A percentile compares a stretch with the other conserved stretches of the same genome.
Evolutionary conservation across 2,888 invertebrate genomes (phyloP).

Genomic region (Diarsia rubi): DNA sequence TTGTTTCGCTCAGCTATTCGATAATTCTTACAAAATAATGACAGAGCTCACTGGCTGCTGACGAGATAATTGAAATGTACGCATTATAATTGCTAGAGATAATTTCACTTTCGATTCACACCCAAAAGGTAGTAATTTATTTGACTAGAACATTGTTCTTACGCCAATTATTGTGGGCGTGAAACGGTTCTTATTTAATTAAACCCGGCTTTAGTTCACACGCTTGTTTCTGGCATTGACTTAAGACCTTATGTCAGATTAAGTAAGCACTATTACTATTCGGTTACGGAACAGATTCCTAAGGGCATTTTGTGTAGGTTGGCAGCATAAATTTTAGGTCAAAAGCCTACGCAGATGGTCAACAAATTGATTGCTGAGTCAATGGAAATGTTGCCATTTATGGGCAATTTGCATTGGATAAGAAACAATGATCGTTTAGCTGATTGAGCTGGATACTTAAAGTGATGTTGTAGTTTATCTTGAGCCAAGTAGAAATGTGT

Average conservation of each 20-base stretch:
- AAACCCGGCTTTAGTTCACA: slow-evolving; percentile 53
- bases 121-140: slow-evolving; percentile 67
- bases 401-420: slow-evolving; percentile 20
- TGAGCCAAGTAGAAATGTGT: neutral
- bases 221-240: slow-evolving; percentile 54
- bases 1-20: slow-evolving; percentile 23
- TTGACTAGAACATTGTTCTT: slow-evolving; percentile 64
- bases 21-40: slow-evolving; percentile 57
- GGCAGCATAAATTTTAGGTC: slow-evolving; percentile 35
- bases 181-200: slow-evolving; percentile 58
- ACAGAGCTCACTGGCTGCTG: slow-evolving; percentile 38
- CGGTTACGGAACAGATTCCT: slow-evolving; percentile 40
- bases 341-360: slow-evolving; percentile 42
- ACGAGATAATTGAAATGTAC: slow-evolving; percentile 63
- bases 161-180: slow-evolving; percentile 52
- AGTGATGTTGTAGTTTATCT: neutral
- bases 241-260: slow-evolving; percentile 56
- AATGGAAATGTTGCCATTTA: slow-evolving; percentile 28
- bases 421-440: slow-evolving; percentile 17
- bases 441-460: neutral
- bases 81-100: slow-evolving; percentile 64
- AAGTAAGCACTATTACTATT: slow-evolving; percentile 42
- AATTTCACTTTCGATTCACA: slow-evolving; percentile 76
- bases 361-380: slow-evolving; percentile 32
- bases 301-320: slow-evolving; percentile 45